phyloP scores from a whole-genome alignment of 1,140 invertebrate genomes.

The Lordiphosa clarofinis region DNA sequence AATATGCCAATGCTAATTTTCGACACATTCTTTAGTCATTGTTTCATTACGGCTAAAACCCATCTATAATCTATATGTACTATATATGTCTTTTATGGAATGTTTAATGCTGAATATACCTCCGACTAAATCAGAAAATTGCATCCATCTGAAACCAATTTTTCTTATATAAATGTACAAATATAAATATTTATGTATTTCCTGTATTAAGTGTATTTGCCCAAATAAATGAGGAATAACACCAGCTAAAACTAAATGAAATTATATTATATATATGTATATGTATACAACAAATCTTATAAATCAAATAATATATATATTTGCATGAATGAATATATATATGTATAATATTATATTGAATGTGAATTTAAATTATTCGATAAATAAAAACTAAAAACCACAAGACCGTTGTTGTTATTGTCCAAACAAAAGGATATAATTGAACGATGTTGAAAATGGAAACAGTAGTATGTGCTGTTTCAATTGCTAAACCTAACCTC shows the following conservation, averaged over 20 bases:
- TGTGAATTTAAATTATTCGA: slow-evolving; percentile 48
- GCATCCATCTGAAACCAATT: slow-evolving; percentile 6
- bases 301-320: slow-evolving; percentile 8
- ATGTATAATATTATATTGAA: slow-evolving; percentile 46
- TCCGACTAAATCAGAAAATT: slow-evolving; percentile 53
- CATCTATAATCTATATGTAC: slow-evolving; percentile 17
- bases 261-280: slow-evolving; percentile 34
- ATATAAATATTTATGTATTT: slow-evolving; percentile 33
- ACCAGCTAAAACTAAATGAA: slow-evolving; percentile 24
- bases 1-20: slow-evolving; percentile 40
- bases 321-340: slow-evolving; percentile 25
- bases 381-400: slow-evolving; percentile 36
- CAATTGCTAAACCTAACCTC: no score
- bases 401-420: not conserved
- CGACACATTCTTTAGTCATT: slow-evolving; percentile 24
- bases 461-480: no score
- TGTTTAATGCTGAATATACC: slow-evolving; percentile 60
- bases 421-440: no score
- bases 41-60: slow-evolving; percentile 22
- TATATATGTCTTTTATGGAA: slow-evolving; percentile 33
- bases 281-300: slow-evolving; percentile 28
- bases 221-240: slow-evolving; percentile 18
- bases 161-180: slow-evolving; percentile 33
- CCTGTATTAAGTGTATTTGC: slow-evolving; percentile 36
- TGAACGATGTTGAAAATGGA: no score